phyloP scores from a whole-genome alignment of 2,113 vertebrate species.

The Callospermophilus lateralis region DNA sequence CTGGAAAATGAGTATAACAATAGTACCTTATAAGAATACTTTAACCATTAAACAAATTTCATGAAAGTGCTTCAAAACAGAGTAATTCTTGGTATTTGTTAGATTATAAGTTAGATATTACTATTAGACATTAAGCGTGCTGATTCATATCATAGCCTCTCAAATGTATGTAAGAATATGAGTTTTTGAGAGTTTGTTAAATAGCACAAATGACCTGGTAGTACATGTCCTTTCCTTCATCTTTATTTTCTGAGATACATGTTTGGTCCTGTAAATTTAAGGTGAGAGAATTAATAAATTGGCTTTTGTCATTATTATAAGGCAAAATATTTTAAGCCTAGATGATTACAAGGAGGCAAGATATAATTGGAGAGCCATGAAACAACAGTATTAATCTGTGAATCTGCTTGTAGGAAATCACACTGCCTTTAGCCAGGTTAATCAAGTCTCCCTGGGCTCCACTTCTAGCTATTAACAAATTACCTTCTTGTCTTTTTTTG shows the following conservation, averaged over 20 bases:
- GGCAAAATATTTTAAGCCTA: constrained; percentile 16
- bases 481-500: constrained; percentile 57
- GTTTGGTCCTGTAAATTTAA: not conserved
- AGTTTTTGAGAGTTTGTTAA: constrained; percentile 3
- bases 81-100: not conserved
- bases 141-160: not conserved
- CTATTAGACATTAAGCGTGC: not conserved
- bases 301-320: constrained; percentile 3
- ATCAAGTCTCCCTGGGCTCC: constrained; percentile 38
- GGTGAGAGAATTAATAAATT: constrained; percentile 3
- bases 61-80: not conserved
- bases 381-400: constrained; percentile 30
- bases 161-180: not conserved
- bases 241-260: not conserved
- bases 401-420: not conserved
- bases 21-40: not conserved
- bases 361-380: not conserved
- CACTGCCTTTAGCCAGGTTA: not conserved
- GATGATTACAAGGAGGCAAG: not conserved
- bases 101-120: not conserved
- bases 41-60: not conserved
- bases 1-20: not conserved
- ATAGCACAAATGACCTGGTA: not conserved
- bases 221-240: not conserved
- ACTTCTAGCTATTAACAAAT: constrained; percentile 57